Conservation (phyloP, 2,888 invertebrate species). For the Deilephila elpenor region DNA sequence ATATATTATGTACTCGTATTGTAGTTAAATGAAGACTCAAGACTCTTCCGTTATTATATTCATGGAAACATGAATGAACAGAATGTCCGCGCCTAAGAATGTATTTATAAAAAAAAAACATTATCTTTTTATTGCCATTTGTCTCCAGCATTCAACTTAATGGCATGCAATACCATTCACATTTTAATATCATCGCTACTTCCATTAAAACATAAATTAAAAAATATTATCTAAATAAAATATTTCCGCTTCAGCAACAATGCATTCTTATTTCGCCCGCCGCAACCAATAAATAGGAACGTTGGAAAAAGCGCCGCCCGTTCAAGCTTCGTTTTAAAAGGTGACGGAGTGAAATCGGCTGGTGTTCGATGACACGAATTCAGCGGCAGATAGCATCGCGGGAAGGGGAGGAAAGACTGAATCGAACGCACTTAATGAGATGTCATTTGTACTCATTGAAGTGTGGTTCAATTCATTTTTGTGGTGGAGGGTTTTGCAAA, state of each 20-base stretch:
- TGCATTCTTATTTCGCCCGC: constrained; percentile 21
- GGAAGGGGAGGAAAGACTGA: not conserved
- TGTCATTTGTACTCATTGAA: constrained; percentile 13
- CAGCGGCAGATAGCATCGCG: constrained; percentile 1
- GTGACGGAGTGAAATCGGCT: constrained; percentile 37
- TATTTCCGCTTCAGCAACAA: constrained; percentile 25
- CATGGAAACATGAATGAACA: too few species aligned
- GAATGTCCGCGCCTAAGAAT: too few species aligned
- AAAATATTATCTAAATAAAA: constrained; percentile 8
- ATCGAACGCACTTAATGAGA: constrained; percentile 7
- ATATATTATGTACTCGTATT: too few species aligned
- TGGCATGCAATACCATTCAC: too few species aligned
- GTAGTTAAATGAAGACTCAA: too few species aligned
- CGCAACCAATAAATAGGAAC: not conserved
- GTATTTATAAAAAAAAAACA: too few species aligned
- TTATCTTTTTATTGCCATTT: too few species aligned
- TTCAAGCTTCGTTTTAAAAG: constrained; percentile 39
- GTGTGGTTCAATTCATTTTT: constrained; percentile 5
- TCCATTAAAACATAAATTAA: not conserved
- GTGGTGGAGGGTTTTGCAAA: not conserved
- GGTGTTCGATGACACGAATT: constrained; percentile 21
- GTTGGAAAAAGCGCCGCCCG: not conserved
- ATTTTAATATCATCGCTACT: too few species aligned
- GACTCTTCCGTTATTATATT: too few species aligned
- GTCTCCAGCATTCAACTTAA: too few species aligned